These are phyloP conservation scores for Dipodomys merriami DNA, from an alignment of 2,113 vertebrate genomes.

Conservation along the genomic window DNA sequence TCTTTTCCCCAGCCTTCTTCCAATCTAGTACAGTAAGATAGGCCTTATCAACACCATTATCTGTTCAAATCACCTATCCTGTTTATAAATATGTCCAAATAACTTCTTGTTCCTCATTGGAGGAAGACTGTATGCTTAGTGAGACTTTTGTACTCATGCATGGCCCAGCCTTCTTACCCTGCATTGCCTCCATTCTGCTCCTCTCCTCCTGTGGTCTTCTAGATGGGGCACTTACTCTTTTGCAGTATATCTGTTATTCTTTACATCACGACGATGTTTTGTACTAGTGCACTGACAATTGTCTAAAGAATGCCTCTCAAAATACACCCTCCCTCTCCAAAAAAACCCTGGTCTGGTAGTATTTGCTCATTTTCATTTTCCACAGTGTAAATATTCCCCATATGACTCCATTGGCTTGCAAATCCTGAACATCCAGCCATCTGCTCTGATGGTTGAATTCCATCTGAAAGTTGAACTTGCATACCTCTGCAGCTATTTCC, in stretches of 20 bases:
- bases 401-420: not conserved
- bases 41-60: not conserved
- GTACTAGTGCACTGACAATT: not conserved
- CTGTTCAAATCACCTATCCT: slow-evolving; percentile 15
- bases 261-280: not conserved
- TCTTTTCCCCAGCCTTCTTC: not conserved
- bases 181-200: not conserved
- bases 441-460: not conserved
- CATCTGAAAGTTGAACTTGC: not conserved
- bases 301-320: not conserved
- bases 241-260: not conserved
- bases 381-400: not conserved
- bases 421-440: not conserved
- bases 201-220: not conserved
- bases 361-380: not conserved
- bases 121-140: not conserved
- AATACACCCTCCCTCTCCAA: not conserved
- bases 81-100: not conserved
- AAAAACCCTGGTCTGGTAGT: not conserved
- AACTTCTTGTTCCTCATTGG: not conserved
- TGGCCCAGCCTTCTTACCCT: too few species aligned
- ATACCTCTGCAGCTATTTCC: rapidly evolving
- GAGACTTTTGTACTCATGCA: not conserved
- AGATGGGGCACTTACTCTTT: not conserved
- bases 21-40: not conserved